Percentiles rank a stretch among this genome's conserved stretches.
Evolutionary conservation across 2,113 vertebrate species (phyloP).

Genomic region (Artemisiospiza belli): DNA sequence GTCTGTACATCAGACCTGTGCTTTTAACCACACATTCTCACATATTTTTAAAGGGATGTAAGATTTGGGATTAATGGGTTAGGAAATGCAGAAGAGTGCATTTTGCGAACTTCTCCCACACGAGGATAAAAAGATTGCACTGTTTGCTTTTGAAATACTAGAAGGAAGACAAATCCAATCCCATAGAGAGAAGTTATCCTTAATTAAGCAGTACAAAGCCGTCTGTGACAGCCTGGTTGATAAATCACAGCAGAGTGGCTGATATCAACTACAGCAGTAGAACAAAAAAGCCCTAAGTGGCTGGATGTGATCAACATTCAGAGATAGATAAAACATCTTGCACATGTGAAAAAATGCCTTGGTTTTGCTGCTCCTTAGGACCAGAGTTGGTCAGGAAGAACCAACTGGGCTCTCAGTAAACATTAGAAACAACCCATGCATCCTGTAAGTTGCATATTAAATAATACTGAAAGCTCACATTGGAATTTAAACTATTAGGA

Average conservation of each 20-base stretch:
- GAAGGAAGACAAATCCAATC: neutral
- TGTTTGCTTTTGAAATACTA: neutral
- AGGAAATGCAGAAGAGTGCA: neutral
- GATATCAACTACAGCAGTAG: neutral
- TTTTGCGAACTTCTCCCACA: neutral
- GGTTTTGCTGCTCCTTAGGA: neutral
- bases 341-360: neutral
- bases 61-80: neutral
- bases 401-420: neutral
- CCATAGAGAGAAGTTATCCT: neutral
- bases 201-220: slow-evolving; percentile 17
- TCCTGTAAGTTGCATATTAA: neutral
- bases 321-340: rapidly evolving
- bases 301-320: neutral
- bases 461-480: neutral
- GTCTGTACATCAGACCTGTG: neutral
- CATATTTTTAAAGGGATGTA: neutral
- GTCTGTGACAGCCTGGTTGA: neutral
- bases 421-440: neutral
- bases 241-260: neutral
- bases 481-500: neutral
- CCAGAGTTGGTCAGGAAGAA: neutral
- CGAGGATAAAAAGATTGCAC: neutral
- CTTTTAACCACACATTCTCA: neutral
- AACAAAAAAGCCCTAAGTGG: neutral